Conservation (phyloP, 2,797 vertebrate genomes). For the Peromyscus melanophrys region DNA sequence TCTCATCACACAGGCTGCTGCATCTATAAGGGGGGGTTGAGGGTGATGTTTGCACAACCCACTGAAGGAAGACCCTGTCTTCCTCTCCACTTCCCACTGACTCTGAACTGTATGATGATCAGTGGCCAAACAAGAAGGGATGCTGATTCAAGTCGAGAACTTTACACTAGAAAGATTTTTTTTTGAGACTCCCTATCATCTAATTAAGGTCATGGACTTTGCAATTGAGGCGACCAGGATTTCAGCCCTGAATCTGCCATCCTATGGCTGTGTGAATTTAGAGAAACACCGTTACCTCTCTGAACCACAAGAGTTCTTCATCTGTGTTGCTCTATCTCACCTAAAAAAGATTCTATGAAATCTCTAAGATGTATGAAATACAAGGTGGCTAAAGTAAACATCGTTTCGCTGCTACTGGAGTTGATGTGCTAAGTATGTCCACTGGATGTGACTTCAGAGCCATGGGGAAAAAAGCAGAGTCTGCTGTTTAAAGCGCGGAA, state of each 20-base stretch:
- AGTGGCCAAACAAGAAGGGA: fast-evolving
- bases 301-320: neutral
- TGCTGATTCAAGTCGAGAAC: neutral
- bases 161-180: neutral
- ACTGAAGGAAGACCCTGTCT: neutral
- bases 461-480: neutral
- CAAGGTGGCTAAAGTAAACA: neutral
- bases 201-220: neutral
- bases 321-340: neutral
- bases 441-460: neutral
- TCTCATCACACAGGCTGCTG: neutral
- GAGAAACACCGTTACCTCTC: neutral
- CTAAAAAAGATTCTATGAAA: neutral
- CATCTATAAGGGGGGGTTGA: neutral
- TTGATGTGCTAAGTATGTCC: neutral
- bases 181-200: neutral
- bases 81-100: neutral
- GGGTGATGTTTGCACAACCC: too few species aligned
- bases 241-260: neutral
- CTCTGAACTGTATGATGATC: fast-evolving
- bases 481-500: neutral
- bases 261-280: neutral
- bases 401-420: neutral
- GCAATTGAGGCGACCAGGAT: neutral
- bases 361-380: neutral